Base-by-base conservation (phyloP, 64 coral and sea anemone genomes). In the Pachyseris speciosa region DNA sequence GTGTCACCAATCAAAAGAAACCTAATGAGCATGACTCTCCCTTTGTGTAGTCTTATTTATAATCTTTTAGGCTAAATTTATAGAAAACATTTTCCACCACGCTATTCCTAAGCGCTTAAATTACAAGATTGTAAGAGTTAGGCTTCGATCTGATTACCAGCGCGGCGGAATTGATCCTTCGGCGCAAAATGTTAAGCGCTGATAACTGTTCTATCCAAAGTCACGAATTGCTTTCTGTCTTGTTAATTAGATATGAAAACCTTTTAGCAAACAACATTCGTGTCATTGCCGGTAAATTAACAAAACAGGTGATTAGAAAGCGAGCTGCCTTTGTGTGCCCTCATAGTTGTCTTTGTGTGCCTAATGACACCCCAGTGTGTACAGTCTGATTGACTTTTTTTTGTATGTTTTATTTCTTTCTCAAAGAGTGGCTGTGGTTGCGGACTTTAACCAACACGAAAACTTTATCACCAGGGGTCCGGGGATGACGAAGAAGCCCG, bases 261-360 rank as follows among this genome's bases (percentile, higher is more conserved):
- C 48, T 40, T 81, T 81, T 81, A 81, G 30, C 12, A 61, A 81
- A 81, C 22, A 81, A 29, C 36, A 61, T 60, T 81, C 77, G 22
- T 40, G 36, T 53, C 7, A 41, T 61, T 16, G 49, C 31, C 77
- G 52, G 10, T 52, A 81, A 61, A 81, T 81, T 63, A 81, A 61
- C 77, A 81, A 63, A 61, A 81, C 77, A 61, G 52, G 34, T 81
- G 77, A 39, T 81, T 63, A 61, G 1, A 81, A 81, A 81, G 51
- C 20, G 37, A 15, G 19, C 25, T 10, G 34, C 31, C 77, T 61
- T 81, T 81, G 77, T 81, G 19, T 22, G 2, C 8, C 2, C 15
- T 76, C 44, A 31, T 32, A 50, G 47, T 30, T 58, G 28, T 16
- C 30, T 53, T 78, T 78, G 74, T 78, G 1, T 55, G 24, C 33